Evolutionary conservation across 37 sponge, comb jelly and placozoan genomes (phyloP).

Genomic region (Eunapius fragilis): DNA sequence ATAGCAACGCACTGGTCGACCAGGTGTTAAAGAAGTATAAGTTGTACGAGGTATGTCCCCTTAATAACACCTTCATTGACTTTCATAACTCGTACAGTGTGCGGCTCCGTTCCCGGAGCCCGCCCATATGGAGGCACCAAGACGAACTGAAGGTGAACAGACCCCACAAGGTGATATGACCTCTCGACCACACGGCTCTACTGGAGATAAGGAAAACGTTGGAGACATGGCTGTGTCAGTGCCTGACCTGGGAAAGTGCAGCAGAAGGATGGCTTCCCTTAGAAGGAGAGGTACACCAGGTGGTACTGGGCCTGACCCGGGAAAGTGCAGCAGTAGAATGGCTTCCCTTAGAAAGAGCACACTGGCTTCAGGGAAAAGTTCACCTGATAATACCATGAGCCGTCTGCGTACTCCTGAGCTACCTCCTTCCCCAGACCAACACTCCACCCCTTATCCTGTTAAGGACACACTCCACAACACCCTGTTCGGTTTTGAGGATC

Average conservation of each 20-base stretch:
- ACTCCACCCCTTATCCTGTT: conserved; percentile 33
- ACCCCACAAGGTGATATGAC: not conserved
- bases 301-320: not conserved
- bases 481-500: conserved; percentile 48
- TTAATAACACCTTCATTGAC: not conserved
- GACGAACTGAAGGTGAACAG: not conserved
- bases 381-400: not conserved
- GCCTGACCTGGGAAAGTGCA: not conserved
- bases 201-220: not conserved
- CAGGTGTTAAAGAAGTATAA: not conserved
- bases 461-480: not conserved
- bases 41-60: not conserved
- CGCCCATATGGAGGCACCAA: not conserved
- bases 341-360: not conserved
- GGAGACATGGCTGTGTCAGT: not conserved
- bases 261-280: not conserved
- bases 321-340: not conserved
- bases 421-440: not conserved
- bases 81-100: not conserved
- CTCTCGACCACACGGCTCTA: not conserved
- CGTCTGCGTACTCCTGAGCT: not conserved
- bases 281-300: not conserved
- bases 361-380: not conserved
- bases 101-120: not conserved
- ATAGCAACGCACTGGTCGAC: not conserved